These are phyloP conservation scores for Corvus moneduloides DNA, from an alignment of 2,113 vertebrate species.

Conservation along the genomic window DNA sequence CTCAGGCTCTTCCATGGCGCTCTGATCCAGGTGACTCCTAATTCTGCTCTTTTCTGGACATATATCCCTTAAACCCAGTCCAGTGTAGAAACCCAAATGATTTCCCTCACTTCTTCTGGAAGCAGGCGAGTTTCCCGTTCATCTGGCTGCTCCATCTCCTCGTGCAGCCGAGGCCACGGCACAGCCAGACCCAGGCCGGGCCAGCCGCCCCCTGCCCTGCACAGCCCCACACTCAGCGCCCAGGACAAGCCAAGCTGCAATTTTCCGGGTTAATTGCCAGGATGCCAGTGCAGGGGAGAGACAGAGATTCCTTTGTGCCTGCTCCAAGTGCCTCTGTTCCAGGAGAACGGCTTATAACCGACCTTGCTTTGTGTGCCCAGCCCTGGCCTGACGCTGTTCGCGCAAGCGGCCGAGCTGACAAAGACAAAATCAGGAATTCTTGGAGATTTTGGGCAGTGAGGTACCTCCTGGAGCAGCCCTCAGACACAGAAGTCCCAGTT, in stretches of 20 bases:
- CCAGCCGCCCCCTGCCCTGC: accelerated
- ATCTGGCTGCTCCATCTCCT: accelerated
- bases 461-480: background rate
- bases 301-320: slow-evolving; percentile 68
- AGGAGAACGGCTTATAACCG: slow-evolving; percentile 9
- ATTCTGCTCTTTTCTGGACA: background rate
- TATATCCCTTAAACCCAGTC: background rate
- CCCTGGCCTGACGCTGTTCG: background rate
- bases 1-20: background rate
- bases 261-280: slow-evolving; percentile 61
- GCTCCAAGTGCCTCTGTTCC: slow-evolving; percentile 35
- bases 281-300: slow-evolving; percentile 23
- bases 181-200: accelerated
- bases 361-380: slow-evolving; percentile 28
- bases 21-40: background rate
- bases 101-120: background rate
- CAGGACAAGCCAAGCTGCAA: background rate
- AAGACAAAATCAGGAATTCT: slow-evolving; percentile 5
- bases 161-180: accelerated
- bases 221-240: background rate
- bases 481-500: background rate
- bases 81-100: background rate
- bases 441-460: slow-evolving; percentile 20
- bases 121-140: accelerated
- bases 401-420: slow-evolving; percentile 35